A percentile compares a stretch with the other conserved stretches of the same genome.
Evolutionary conservation across 2,888 invertebrate genomes (phyloP).

Genomic region (Dendrolimus pini): DNA sequence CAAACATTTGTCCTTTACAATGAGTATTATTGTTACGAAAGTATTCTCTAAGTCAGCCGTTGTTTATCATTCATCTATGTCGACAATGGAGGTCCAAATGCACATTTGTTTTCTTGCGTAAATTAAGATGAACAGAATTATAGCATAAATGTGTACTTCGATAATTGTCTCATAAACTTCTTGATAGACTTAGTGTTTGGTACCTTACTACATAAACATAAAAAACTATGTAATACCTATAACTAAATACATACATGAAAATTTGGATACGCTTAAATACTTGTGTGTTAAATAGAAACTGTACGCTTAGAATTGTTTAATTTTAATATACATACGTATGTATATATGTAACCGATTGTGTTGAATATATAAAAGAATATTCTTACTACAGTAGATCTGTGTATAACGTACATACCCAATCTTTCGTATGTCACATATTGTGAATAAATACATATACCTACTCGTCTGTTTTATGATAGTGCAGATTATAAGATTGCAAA

Average conservation of each 20-base stretch:
- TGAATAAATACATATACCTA: constrained; percentile 16
- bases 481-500: neutral
- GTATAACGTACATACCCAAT: constrained; percentile 52
- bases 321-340: constrained; percentile 57
- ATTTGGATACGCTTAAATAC: constrained; percentile 65
- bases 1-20: constrained; percentile 28
- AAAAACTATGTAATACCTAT: constrained; percentile 27
- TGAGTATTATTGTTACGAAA: constrained; percentile 33
- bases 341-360: constrained; percentile 67
- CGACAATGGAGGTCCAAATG: constrained; percentile 52
- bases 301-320: constrained; percentile 70
- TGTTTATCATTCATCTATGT: constrained; percentile 35
- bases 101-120: neutral
- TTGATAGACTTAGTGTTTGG: neutral
- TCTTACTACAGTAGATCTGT: constrained; percentile 72
- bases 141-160: neutral
- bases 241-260: constrained; percentile 25
- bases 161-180: neutral
- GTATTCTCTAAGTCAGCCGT: constrained; percentile 34
- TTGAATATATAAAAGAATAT: constrained; percentile 47
- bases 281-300: constrained; percentile 70
- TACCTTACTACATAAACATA: neutral
- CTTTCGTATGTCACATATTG: constrained; percentile 51
- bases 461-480: neutral
- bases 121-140: neutral